Base-by-base conservation (phyloP, 2,113 vertebrate genomes). In the Clinocottus analis region DNA sequence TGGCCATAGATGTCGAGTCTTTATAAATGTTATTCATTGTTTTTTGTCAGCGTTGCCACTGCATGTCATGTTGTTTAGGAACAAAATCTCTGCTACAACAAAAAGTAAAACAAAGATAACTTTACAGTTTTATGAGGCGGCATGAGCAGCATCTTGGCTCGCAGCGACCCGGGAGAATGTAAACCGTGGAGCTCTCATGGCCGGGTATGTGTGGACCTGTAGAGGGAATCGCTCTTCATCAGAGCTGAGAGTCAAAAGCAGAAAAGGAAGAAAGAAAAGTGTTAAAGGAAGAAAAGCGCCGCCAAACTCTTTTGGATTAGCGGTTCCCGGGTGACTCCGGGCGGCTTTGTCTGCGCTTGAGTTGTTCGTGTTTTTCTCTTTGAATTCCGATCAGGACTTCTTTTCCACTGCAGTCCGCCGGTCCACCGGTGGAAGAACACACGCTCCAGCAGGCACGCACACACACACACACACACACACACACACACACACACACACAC, bases 261-360 rank as follows among this genome's bases (percentile, higher is more conserved):
- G 70, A 49, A 81, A 86, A 74, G 72, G 27, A 65, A 37, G 17
- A 82, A 29, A 62, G n/a, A 37, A 17, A 82, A 51, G 68, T 31
- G 55, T 72, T 72, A 59, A 78, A 79, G 51, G 74, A 63, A 11
- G 79, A 66, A 23, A 77, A 66, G 49, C 39, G 25, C 41, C 79
- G 75, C 80, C 82, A 86, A 81, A 84, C 80, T 63, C 29, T 85
- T 87, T 60, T 73, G 74, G 76, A 84, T 91, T 74, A 89, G 79
- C 62, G 58, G 69, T 65, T 89, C 82, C 76, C 86, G 45, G 16
- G 68, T 69, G 84, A 85, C 74, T 88, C 83, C 56, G 53, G 56
- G 76, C 33, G 69, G 33, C 61, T 89, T 82, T 87, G 79, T 91
- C 84, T 82, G 29, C 51, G 35, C 82, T 72, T 72, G 43, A 82